Evolutionary conservation across 2,113 vertebrate species (phyloP).

Genomic region (Sebastes fasciatus): DNA sequence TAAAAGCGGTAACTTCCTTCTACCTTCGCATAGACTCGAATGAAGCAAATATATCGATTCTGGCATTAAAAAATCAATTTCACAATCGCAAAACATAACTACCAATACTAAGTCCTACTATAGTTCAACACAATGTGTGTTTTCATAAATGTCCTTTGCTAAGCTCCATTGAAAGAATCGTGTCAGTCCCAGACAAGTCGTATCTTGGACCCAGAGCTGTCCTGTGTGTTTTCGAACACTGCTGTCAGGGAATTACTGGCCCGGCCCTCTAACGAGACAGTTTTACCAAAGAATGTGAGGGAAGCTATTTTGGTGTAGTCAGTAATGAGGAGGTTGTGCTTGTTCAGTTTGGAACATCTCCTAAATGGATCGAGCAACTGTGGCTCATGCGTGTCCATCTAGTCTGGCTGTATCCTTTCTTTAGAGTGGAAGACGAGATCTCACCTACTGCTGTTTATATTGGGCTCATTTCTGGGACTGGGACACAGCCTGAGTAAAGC

Average conservation of each 20-base stretch:
- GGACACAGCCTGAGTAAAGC: neutral
- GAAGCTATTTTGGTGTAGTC: conserved; percentile 60
- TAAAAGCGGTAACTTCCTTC: too few species aligned
- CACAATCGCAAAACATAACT: too few species aligned
- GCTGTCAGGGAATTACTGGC: conserved; percentile 50
- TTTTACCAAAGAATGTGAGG: conserved; percentile 61
- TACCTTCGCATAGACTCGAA: too few species aligned
- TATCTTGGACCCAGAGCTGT: conserved; percentile 15
- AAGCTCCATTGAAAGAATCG: neutral
- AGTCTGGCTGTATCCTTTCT: conserved; percentile 3
- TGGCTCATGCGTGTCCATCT: conserved; percentile 23
- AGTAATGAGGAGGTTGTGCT: conserved; percentile 63
- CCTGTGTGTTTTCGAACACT: conserved; percentile 46
- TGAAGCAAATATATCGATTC: too few species aligned
- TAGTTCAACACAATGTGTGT: neutral
- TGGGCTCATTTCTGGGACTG: neutral
- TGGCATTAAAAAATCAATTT: too few species aligned
- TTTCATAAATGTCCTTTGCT: neutral
- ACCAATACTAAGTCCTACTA: too few species aligned
- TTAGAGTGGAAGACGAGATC: neutral
- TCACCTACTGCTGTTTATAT: conserved; percentile 13
- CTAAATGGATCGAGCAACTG: conserved; percentile 34
- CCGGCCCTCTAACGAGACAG: conserved; percentile 37
- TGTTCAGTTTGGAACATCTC: conserved; percentile 45
- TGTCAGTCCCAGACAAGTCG: neutral